These are phyloP conservation scores for Caenorhabditis sinica DNA, from an alignment of 2,888 invertebrate species.

Conservation along the genomic window DNA sequence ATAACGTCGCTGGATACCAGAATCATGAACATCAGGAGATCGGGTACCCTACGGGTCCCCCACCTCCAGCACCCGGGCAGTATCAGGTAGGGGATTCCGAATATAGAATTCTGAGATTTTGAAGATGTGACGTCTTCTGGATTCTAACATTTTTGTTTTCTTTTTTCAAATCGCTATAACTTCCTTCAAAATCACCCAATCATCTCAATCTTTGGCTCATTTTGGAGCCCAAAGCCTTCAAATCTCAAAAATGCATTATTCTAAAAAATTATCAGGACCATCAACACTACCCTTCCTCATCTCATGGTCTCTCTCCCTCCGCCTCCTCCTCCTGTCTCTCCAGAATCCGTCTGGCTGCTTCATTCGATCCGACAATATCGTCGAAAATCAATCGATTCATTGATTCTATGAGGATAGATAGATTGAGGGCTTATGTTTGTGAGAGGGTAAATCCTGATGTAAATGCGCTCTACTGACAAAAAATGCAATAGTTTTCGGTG, in stretches of 20 bases:
- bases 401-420: conserved; percentile 64
- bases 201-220: not conserved
- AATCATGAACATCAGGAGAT: not conserved
- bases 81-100: conserved; percentile 30
- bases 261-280: conserved; percentile 34
- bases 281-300: conserved; percentile 2
- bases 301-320: not conserved
- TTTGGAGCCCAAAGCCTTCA: not conserved
- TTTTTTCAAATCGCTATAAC: not conserved
- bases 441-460: conserved; percentile 50
- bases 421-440: conserved; percentile 58
- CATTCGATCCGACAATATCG: conserved; percentile 61
- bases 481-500: too few species aligned
- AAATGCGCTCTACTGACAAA: not conserved
- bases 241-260: not conserved
- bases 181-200: too few species aligned
- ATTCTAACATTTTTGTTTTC: too few species aligned
- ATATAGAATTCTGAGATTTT: not conserved
- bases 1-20: not conserved
- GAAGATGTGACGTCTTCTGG: not conserved
- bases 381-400: conserved; percentile 63
- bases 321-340: conserved; percentile 53
- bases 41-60: conserved; percentile 31
- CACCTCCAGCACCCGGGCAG: not conserved
- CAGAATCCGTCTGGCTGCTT: conserved; percentile 63